Base-by-base conservation (phyloP, 2,888 invertebrate species). In the Ichneumon xanthorius region DNA sequence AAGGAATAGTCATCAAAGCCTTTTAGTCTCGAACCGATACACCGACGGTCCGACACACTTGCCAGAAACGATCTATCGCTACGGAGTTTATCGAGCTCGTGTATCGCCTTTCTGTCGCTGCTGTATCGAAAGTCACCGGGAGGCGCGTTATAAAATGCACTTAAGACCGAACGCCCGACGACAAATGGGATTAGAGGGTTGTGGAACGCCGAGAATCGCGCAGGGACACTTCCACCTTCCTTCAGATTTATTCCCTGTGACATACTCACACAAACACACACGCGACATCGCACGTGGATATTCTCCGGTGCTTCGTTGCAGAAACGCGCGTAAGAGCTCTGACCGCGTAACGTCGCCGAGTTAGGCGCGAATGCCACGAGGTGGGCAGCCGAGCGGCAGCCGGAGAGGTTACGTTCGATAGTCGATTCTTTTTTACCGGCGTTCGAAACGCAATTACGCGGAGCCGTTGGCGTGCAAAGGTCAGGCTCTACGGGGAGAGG, bases 401-500 rank as follows among this genome's bases (percentile, higher is more conserved):
- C n/a, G 37, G 71, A 33, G 53, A 55, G 16, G 19, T 48, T 45
- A 40, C 22, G 40, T 40, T 70, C 70, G 78, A 79, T 71, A 71
- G n/a, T 50, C 61, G 70, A 79, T 61, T 48, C 68, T 83, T 86
- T 86, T 87, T 88, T 82, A 80, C 83, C 85, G 85, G 79, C 77
- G 85, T 82, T 86, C 79, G 70, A 72, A 82, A 75, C 71, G 76
- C 75, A 87, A 88, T 86, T 88, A 81, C 72, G 75, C 84, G 40
- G 40, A 37, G 45, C 55, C 71, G 45, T 48, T 61, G 84, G n/a
- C 48, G 72, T 22, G 40, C 72, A 85, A 84, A 87, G 86, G 85
- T 88, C 86, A 80, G 73, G 86, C 86, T 79, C 85, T 85, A 16
- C 22, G 58, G 58, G 4, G 26, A 11, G 58, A 22, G 55, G 22